Evolutionary conservation across 2,113 vertebrate genomes (phyloP).

Genomic region (Daubentonia madagascariensis): DNA sequence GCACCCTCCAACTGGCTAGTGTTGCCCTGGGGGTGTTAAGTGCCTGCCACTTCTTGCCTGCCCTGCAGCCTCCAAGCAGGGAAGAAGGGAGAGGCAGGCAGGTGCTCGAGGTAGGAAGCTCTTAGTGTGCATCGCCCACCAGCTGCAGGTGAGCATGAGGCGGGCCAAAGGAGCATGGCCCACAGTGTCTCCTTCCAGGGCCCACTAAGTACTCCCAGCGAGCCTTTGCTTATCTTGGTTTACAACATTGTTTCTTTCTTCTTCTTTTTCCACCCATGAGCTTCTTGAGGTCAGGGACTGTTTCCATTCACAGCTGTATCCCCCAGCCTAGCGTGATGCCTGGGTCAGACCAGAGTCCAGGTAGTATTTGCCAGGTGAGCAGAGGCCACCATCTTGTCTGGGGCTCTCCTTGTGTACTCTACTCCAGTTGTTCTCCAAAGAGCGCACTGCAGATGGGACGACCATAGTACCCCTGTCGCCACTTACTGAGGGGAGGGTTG

Average conservation of each 20-base stretch:
- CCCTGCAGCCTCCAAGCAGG: not conserved
- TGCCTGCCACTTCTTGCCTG: not conserved
- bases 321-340: not conserved
- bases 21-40: not conserved
- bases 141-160: not conserved
- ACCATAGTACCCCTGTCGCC: not conserved
- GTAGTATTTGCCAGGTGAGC: not conserved
- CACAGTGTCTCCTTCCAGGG: rapidly evolving
- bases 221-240: not conserved
- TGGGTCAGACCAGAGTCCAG: not conserved
- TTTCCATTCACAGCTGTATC: not conserved
- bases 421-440: not conserved
- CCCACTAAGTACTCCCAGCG: not conserved
- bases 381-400: not conserved
- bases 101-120: not conserved
- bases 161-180: not conserved
- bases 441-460: not conserved
- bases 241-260: not conserved
- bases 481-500: not conserved
- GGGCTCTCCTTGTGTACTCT: not conserved
- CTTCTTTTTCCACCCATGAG: not conserved
- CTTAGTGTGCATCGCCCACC: not conserved
- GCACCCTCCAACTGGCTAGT: not conserved
- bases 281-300: not conserved
- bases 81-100: not conserved